A percentile compares a stretch with the other conserved stretches of the same genome.
These are phyloP conservation scores for Calvadosia cruxmelitensis DNA, from an alignment of 30 jellyfish, hydroid and myxozoan genomes.

Conservation along the genomic window DNA sequence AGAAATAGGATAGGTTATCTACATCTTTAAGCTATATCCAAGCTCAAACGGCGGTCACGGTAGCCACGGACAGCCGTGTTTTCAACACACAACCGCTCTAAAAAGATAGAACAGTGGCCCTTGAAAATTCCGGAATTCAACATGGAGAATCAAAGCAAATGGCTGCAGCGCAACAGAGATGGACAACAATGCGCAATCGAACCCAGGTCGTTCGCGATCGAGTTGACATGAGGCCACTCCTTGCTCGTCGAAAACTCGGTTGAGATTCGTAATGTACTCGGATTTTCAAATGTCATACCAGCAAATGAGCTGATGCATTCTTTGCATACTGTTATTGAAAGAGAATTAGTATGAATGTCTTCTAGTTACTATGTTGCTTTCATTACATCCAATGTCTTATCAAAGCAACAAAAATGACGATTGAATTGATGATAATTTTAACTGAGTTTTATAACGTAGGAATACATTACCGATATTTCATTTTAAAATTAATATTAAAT, in stretches of 20 bases:
- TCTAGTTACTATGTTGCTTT: no score
- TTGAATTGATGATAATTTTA: no score
- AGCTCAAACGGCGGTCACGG: background rate
- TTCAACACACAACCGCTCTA: background rate
- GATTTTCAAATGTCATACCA: background rate
- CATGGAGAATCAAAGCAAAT: slow-evolving; percentile 40
- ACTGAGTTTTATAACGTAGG: no score
- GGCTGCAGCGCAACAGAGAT: slow-evolving; percentile 41
- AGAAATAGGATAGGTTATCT: background rate
- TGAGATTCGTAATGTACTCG: background rate
- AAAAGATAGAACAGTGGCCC: background rate
- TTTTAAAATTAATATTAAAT: no score
- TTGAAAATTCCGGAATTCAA: slow-evolving; percentile 25
- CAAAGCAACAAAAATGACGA: no score
- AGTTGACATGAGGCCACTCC: no score
- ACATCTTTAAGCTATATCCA: background rate
- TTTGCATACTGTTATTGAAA: no score
- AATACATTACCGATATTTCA: no score
- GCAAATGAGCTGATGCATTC: no score
- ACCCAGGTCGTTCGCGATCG: slow-evolving; percentile 65
- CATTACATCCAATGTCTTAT: no score
- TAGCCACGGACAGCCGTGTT: background rate
- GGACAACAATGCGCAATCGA: slow-evolving; percentile 81
- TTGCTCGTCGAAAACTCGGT: background rate
- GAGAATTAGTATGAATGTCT: no score